A percentile compares a stretch with the other conserved stretches of the same genome.
Conservation (phyloP, 1,140 invertebrate species). For the Periplaneta americana region DNA sequence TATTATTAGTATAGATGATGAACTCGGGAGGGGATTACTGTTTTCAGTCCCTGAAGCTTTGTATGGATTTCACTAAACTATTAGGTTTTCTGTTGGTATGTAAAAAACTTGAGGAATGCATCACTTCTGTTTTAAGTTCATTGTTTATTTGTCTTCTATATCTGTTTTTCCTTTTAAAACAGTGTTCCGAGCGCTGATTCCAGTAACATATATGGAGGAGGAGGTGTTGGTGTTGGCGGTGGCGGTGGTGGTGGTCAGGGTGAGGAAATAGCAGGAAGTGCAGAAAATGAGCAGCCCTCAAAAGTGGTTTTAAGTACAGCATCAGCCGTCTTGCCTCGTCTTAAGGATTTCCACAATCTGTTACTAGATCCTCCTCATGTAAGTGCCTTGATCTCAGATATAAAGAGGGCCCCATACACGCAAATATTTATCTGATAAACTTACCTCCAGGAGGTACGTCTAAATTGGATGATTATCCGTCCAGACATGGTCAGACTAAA, state of each 20-base stretch:
- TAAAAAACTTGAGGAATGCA: too few species aligned
- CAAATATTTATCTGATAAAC: too few species aligned
- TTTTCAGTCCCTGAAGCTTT: too few species aligned
- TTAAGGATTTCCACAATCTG: constrained; percentile 66
- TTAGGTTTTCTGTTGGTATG: too few species aligned
- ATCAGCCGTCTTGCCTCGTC: constrained; percentile 55
- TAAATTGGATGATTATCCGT: too few species aligned
- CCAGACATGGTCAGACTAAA: too few species aligned
- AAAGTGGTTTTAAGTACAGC: constrained; percentile 51
- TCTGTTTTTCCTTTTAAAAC: background rate
- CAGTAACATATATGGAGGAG: background rate
- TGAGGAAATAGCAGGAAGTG: constrained; percentile 27
- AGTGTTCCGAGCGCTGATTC: background rate
- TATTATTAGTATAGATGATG: too few species aligned
- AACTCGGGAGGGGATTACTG: too few species aligned
- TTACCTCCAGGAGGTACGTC: too few species aligned
- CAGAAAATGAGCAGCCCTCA: constrained; percentile 42
- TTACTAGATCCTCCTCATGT: constrained; percentile 69
- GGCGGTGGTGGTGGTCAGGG: constrained; percentile 11
- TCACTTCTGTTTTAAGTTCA: background rate
- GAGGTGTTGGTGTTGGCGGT: constrained; percentile 13
- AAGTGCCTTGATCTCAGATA: too few species aligned
- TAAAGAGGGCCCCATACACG: too few species aligned
- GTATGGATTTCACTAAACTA: too few species aligned
- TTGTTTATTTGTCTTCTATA: background rate